Evolutionary conservation across 2,888 invertebrate genomes (phyloP), one percentile per base, ranked within the genome.

Genomic region (Pristionchus arcanus): DNA sequence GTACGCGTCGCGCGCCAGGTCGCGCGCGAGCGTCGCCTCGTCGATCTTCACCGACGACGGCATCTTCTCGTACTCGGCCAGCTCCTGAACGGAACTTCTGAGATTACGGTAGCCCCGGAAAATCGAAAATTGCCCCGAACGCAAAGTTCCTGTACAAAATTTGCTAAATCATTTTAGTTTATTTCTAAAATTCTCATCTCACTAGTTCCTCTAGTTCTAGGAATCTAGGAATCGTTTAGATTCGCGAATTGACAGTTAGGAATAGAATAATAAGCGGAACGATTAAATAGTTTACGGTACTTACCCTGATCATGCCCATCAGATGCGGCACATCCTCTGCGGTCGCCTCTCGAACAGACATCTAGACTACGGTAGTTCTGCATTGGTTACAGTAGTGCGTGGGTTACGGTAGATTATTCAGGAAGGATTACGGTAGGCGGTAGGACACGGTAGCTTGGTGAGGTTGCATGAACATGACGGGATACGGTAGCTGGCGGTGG

Each of bases 51-150:
- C 92, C 11, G 91, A 90, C 31, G 91, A 90, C 0, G 92, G 91
- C 91, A 92, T 93, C 74, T 93, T 93, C 71, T 93, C 93, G 81
- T 91, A 93, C 63, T 92, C 93, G 86, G 93, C 93, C 71, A 93
- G 89, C 87, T 93, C 93, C 90, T 91, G 89, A 49, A 92, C 31
- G 42, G 89, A 66, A 86, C 7, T 37, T 34, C n/a, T 0, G 49
- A 9, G 81, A 55, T 19, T 84, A 84, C 84, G 7, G 84, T 84
- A 84, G 59, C 49, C 71, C 34, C 37, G 9, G 16, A 77, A 37
- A 42, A 81, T 49, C 81, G 49, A 53, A 49, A 71, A 34, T 71
- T 9, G 15, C 16, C 28, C n/a, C 34, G 11, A 71, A 16, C 28
- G 28, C 31, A 71, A 71, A 71, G 7, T 59, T 59, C 19, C 21